Conservation (phyloP, 2,797 vertebrate genomes). For the Phataginus tricuspis region DNA sequence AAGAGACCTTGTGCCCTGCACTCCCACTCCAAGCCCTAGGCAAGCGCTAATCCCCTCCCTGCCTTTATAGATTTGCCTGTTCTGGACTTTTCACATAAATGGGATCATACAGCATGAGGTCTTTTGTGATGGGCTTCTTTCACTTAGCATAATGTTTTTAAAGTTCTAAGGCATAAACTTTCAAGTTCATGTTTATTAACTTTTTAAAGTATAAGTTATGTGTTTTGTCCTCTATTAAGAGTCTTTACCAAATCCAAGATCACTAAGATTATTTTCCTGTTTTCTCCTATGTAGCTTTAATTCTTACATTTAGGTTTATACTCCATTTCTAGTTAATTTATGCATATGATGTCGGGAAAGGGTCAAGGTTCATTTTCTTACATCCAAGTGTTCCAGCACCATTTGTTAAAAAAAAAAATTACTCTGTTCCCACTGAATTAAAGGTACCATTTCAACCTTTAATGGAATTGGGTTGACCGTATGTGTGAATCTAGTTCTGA, state of each 20-base stretch:
- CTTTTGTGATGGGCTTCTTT: background rate
- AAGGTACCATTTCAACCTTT: background rate
- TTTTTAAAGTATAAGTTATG: background rate
- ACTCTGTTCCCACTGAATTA: background rate
- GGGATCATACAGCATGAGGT: background rate
- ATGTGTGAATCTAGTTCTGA: background rate
- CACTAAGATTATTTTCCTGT: background rate
- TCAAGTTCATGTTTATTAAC: background rate
- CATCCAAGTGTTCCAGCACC: background rate
- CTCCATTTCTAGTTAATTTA: background rate
- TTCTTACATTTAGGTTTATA: background rate
- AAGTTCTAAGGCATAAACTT: background rate
- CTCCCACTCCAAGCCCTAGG: background rate
- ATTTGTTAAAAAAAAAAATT: background rate
- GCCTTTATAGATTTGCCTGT: background rate
- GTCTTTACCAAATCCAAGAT: background rate
- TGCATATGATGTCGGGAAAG: background rate
- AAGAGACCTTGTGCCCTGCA: background rate
- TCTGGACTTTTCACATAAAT: background rate
- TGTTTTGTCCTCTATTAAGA: background rate
- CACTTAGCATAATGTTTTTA: background rate
- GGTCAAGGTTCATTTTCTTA: background rate
- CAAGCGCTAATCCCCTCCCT: no score
- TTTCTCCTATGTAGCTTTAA: background rate
- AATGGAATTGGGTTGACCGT: background rate